Base-by-base conservation (phyloP, 2,113 vertebrate genomes). In the Otis tarda region DNA sequence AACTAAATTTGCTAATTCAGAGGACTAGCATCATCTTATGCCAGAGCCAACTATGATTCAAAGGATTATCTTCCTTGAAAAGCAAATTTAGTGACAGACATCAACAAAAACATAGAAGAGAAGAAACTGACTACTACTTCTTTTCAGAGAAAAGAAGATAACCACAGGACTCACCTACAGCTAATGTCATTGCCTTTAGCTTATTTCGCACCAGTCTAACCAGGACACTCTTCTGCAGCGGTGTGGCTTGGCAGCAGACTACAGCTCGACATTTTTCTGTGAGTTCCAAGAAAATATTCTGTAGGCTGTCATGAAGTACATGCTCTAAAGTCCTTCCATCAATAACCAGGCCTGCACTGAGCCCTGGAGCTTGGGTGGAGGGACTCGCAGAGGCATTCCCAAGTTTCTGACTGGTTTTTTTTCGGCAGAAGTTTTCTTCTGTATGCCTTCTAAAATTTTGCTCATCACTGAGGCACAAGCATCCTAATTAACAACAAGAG, bases 181-280 rank as follows among this genome's bases (percentile, higher is more conserved):
- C 98, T 85, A 99, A 89, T 0, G 98, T 98, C 98, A 98, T 98
- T 92, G 98, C 98, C 55, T 93, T 95, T 11, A 98, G 97, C n/a
- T 97, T 97, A 78, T 43, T 98, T 43, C 97, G 97, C 8, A 99
- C 97, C 83, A 98, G 59, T 50, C 91, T 98, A 21, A 99, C 98
- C 93, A 99, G 97, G 64, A 98, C 93, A n/a, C 98, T 99, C 92
- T 99, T 99, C 97, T 99, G 99, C 67, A 99, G 96, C 1, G 99
- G 99, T 1, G 98, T 99, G 53, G 98, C 98, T 80, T 94, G 98
- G 95, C 98, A 99, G 95, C 99, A 99, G 86, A 99, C 96, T 57
- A 99, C 98, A 18, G 98, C 98, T 4, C 97, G 98, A 79, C 98
- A 98, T 61, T 76, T 81, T 45, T 89, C 82, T 6, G 98, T 97